Evolutionary conservation across 2,797 vertebrate genomes (phyloP).

Genomic region (Karalla daura): DNA sequence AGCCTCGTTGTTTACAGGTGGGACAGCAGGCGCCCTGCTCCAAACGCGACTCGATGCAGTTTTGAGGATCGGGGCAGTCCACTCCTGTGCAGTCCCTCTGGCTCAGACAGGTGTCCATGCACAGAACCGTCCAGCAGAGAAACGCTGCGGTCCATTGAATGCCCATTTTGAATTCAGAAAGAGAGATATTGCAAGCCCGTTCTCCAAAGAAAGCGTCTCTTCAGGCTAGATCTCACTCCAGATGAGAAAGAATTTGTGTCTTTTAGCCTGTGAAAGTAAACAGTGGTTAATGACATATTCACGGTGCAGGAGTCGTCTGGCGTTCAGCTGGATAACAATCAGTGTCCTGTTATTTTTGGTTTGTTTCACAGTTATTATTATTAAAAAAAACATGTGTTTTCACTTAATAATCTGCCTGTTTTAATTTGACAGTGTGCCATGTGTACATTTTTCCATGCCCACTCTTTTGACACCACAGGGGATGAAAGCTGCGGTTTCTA

Average conservation of each 20-base stretch:
- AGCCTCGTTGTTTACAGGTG: conserved; percentile 87
- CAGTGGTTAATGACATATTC: conserved; percentile 67
- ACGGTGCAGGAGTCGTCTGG: conserved; percentile 4
- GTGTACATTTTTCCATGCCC: conserved; percentile 49
- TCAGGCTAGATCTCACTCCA: conserved; percentile 39
- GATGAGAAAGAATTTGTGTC: background rate
- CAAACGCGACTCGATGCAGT: conserved; percentile 89
- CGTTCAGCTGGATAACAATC: conserved; percentile 29
- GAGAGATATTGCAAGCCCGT: background rate
- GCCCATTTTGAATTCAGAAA: conserved; percentile 70
- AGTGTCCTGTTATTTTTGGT: conserved; percentile 4
- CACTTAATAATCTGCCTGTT: conserved; percentile 35
- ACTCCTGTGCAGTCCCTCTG: conserved; percentile 89
- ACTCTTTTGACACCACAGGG: conserved; percentile 26
- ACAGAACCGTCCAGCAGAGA: conserved; percentile 59
- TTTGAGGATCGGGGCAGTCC: conserved; percentile 85
- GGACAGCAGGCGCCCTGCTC: conserved; percentile 88
- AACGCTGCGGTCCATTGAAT: conserved; percentile 37
- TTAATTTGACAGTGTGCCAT: conserved; percentile 51
- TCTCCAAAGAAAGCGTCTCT: conserved; percentile 26
- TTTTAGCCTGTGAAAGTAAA: conserved; percentile 75
- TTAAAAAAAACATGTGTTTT: conserved; percentile 37
- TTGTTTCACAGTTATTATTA: conserved; percentile 18
- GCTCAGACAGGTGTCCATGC: conserved; percentile 34
- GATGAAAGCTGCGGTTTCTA: conserved; percentile 36